Evolutionary conservation across 2,113 vertebrate genomes (phyloP), one percentile per base, ranked within the genome.

Genomic region (Aptenodytes patagonicus): DNA sequence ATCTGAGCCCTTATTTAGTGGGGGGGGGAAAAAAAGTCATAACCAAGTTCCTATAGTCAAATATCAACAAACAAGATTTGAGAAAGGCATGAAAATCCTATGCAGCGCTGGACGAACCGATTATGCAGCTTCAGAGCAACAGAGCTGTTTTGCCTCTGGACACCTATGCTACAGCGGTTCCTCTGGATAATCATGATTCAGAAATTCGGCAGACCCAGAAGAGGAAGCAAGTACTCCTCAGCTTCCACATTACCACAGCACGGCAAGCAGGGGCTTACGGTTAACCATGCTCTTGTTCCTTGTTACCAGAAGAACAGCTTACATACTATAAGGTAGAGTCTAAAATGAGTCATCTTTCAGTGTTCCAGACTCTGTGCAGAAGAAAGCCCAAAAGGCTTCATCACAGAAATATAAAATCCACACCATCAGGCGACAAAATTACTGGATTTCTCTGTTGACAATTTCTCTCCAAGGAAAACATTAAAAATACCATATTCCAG

Each of bases 1-100:
- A 97, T 99, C 99, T 52, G 99, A 99, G 78, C 99, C 99, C 99
- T 99, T 80, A 66, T 83, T 58, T 58, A n/a, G 9, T 42, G 42
- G 4, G 44, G 18, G 18, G 44, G 44, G 4, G 7, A 25, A 36
- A 24, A 16, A 44, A 29, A 40, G 36, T 76, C 19, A 54, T 4
- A 42, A 90, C 13, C 21, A 49, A 65, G 26, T 61, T 72, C 31
- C 70, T 65, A 21, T 3, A 36, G 26, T 29, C 49, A 77, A 87
- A 65, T 16, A 52, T 1, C 65, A 38, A 60, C 58, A 62, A 8
- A 21, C 4, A 81, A 38, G 9, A 44, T 52, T 11, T 46, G 44
- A 76, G 52, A 79, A 26, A 77, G 29, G 58, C 5, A 14, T 5
- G 58, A 40, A 90, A 70, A 34, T 36, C n/a, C 69, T 47, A 7